A percentile compares a stretch with the other conserved stretches of the same genome.
phyloP scores from a whole-genome alignment of 2,113 vertebrate genomes.

The Strix aluco region DNA sequence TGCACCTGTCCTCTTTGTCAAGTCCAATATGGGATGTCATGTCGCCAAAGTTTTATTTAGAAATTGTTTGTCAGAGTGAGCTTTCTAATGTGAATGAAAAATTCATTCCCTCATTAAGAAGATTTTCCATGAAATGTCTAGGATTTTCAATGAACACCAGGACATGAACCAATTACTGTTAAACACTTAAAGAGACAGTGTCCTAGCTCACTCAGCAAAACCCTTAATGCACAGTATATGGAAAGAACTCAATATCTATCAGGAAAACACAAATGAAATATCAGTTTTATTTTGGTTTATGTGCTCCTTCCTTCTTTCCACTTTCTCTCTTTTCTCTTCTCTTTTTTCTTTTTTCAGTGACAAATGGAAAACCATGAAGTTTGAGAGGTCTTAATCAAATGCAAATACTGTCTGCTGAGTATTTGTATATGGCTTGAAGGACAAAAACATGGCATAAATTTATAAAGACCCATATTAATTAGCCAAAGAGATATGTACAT shows the following conservation, averaged over 20 bases:
- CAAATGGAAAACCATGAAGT: background rate
- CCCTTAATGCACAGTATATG: conserved; percentile 62
- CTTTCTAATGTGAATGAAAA: conserved; percentile 92
- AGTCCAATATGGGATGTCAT: conserved; percentile 95
- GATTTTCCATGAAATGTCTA: conserved; percentile 88
- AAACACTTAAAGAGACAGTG: conserved; percentile 85
- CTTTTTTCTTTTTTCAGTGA: background rate
- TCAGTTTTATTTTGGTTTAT: conserved; percentile 55
- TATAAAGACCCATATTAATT: background rate
- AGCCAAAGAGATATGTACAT: accelerated
- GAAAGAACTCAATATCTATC: conserved; percentile 60
- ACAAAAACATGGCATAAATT: background rate
- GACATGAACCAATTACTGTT: conserved; percentile 92
- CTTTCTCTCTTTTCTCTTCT: background rate
- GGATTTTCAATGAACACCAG: conserved; percentile 87
- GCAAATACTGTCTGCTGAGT: background rate
- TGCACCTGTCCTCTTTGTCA: conserved; percentile 99
- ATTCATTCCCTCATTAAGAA: conserved; percentile 93
- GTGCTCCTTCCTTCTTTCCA: background rate
- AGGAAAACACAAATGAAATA: conserved; percentile 68
- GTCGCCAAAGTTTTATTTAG: conserved; percentile 92
- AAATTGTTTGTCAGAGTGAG: conserved; percentile 88
- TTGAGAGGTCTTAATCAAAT: conserved; percentile 4
- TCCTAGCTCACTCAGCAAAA: conserved; percentile 77
- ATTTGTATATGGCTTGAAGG: background rate